Base-by-base conservation (phyloP, 2,113 vertebrate genomes). In the Apteryx mantelli region DNA sequence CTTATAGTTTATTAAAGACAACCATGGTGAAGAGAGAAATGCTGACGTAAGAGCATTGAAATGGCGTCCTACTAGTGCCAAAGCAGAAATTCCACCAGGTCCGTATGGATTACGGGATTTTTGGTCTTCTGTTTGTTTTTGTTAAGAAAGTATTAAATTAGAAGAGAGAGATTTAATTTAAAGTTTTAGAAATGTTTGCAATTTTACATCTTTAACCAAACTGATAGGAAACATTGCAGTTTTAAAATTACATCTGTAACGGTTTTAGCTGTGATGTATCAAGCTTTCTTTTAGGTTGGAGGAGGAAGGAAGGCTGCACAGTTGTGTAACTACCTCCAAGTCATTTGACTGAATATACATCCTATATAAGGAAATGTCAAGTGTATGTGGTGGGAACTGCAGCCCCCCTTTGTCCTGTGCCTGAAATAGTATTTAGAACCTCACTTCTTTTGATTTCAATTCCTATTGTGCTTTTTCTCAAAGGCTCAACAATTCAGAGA, bases 11-110 rank as follows among this genome's bases (percentile, higher is more conserved):
- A 14, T 70, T 34, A 97, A 95, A 89, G 97, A 95, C 32, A 96
- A 32, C 22, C 73, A 19, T 15, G 76, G 79, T 34, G 82, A 68
- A 75, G 91, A 97, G 73, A 96, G 77, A 87, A 95, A 52, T 9
- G 2, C 85, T 40, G 30, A 91, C 3, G 1, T 26, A 18, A 96
- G 93, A 97, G 40, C 64, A 24, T 44, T 73, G 70, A 89, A 83
- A 1, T 97, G 98, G 98, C 92, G 34, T 46, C 98, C 98, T 50
- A 96, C 82, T 30, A 97, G 97, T 68, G 86, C 95, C 75, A 98
- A 89, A 90, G 97, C 96, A 36, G 91, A 82, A 80, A 77, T 97
- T 85, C 98, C 98, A 34, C 82, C 98, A 97, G 98, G 98, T 99
- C 60, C 83, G 96, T 93, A 63, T n/a, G 30, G 38, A 65, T 60